Evolutionary conservation across 2,888 invertebrate genomes (phyloP), one percentile per base, ranked within the genome.

Genomic region (Thera obeliscata): DNA sequence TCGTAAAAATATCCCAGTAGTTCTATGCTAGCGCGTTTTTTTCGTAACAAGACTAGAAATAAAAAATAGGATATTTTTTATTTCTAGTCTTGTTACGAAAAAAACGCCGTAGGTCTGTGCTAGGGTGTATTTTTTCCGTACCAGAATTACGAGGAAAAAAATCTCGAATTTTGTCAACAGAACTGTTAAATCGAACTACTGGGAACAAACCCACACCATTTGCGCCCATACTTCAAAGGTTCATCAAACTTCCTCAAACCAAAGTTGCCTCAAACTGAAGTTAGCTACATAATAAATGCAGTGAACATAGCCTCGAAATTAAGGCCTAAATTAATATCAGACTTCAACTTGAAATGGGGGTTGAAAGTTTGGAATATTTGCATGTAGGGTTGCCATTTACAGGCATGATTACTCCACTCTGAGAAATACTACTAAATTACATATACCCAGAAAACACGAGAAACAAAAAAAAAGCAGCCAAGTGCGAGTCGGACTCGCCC

Each of bases 331-430:
- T 70, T 64, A 70, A 67, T 70, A 67, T 38, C 56, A 61, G 63
- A 57, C 67, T 56, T 60, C 58, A 56, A 56, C 64, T 46, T 9
- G 35, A 33, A 64, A 58, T 67, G 61, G 55, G 54, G 61, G 59
- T 64, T 58, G 64, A 59, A 67, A 64, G 67, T 70, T 66, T 64
- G 54, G 43, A 50, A 36, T 50, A 70, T 70, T 70, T 70, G 64
- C 55, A 58, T 70, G 9, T 49, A 70, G 70, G 70, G 67, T 22
- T 70, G 66, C 5, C 61, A 48, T 12, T 2, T 33, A 43, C 43
- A 7, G 0, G 9, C 6, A 9, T 9, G 43, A 9, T 9, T 46
- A 46, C 43, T 2, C 43, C 9, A 7, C 43, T 46, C 9, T 9
- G 3, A 0, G 43, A 46, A 46, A 46, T 9, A 2, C 50, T 22